A percentile compares a stretch with the other conserved stretches of the same genome.
These are phyloP conservation scores for Erpobdella octoculata DNA, from an alignment of 2,888 invertebrate genomes.

Conservation along the genomic window DNA sequence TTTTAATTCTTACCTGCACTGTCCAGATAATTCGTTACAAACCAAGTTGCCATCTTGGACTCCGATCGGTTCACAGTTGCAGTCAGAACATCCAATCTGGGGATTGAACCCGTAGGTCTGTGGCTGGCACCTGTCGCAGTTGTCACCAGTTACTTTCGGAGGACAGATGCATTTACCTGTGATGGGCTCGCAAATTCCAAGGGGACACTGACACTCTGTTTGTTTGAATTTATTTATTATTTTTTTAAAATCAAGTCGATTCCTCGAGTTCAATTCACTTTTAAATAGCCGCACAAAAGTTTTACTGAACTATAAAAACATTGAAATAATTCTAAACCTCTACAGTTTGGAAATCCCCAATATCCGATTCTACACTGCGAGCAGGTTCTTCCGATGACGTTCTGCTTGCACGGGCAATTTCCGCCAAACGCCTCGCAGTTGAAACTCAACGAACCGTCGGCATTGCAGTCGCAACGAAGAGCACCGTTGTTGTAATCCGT, in stretches of 20 bases:
- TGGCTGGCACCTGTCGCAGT: constrained; percentile 79
- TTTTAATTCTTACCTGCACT: constrained; percentile 56
- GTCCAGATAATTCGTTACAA: constrained; percentile 79
- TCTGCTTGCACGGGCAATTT: constrained; percentile 82
- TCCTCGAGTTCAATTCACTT: not conserved
- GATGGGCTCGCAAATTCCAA: constrained; percentile 78
- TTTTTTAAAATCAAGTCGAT: no score
- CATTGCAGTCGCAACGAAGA: constrained; percentile 77
- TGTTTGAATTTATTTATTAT: no score
- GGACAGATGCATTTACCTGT: constrained; percentile 83
- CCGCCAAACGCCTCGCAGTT: constrained; percentile 89
- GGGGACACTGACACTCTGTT: constrained; percentile 60
- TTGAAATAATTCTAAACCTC: no score
- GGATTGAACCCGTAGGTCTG: constrained; percentile 68
- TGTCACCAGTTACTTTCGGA: constrained; percentile 68
- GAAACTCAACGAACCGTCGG: constrained; percentile 74
- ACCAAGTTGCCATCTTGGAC: constrained; percentile 68
- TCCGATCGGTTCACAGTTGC: constrained; percentile 78
- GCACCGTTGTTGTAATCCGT: constrained; percentile 91
- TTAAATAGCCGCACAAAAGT: no score
- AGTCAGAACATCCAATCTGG: constrained; percentile 87
- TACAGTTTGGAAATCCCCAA: constrained; percentile 90
- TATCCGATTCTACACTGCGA: constrained; percentile 66
- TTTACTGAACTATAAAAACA: no score
- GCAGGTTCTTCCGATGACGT: constrained; percentile 77